Percentiles rank a stretch among this genome's conserved stretches.
Evolutionary conservation across 1,140 invertebrate species (phyloP).

Genomic region (Physella acuta): DNA sequence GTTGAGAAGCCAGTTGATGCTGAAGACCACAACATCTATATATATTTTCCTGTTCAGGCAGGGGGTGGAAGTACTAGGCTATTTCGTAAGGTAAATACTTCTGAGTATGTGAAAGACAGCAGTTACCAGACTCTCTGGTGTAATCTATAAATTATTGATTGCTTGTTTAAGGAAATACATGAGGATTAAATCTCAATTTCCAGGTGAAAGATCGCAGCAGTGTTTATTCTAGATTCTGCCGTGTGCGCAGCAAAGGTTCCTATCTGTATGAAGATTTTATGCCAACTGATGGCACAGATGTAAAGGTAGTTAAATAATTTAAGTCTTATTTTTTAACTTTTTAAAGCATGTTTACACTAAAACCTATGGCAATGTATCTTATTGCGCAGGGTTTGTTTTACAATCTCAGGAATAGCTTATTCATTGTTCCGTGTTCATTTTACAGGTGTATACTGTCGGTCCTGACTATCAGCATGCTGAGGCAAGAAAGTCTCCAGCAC

Average conservation of each 20-base stretch:
- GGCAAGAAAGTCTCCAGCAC: constrained; percentile 94
- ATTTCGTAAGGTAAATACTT: constrained; percentile 86
- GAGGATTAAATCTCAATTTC: no score
- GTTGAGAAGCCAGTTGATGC: constrained; percentile 98
- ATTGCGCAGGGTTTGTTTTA: no score
- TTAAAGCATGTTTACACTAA: no score
- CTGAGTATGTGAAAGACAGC: no score
- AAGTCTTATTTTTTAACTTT: no score
- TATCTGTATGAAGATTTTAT: constrained; percentile 99
- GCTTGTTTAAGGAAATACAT: no score
- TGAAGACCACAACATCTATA: constrained; percentile 99
- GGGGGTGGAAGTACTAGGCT: constrained; percentile 92
- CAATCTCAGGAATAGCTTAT: no score
- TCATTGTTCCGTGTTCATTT: no score
- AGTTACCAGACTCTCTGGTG: no score
- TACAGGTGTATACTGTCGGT: constrained; percentile 89
- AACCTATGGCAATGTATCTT: no score
- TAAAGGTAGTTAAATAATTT: constrained; percentile 67
- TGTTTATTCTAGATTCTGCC: constrained; percentile 97
- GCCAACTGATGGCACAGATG: constrained; percentile 97
- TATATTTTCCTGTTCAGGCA: constrained; percentile 99
- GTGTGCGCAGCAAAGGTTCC: constrained; percentile 93
- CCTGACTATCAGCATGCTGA: constrained; percentile 99
- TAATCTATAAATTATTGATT: no score
- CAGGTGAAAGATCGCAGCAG: constrained; percentile 97